Conservation (phyloP, 2,113 vertebrate genomes). For the Carollia perspicillata region DNA sequence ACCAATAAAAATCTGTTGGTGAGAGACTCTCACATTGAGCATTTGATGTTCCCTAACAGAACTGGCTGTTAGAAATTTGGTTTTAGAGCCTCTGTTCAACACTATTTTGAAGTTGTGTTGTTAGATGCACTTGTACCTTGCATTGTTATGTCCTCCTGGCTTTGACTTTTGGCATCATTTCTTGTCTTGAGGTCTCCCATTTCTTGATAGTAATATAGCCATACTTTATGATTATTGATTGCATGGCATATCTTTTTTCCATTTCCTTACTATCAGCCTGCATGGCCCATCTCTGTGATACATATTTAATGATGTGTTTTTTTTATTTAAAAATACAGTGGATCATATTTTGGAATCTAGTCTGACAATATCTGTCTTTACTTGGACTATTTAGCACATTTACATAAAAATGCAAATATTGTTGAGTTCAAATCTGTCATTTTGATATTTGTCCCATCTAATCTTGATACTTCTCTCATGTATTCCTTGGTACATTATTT, state of each 20-base stretch:
- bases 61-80: background rate
- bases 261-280: background rate
- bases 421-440: background rate
- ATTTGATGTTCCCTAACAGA: background rate
- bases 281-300: background rate
- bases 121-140: background rate
- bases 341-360: background rate
- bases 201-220: background rate
- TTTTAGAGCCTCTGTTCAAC: background rate
- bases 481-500: background rate
- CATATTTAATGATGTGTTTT: background rate
- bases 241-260: background rate
- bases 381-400: background rate
- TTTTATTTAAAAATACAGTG: background rate
- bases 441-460: background rate
- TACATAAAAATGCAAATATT: background rate
- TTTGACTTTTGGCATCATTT: background rate
- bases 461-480: background rate
- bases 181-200: background rate
- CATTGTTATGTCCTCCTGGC: background rate
- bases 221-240: background rate
- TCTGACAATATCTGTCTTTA: background rate
- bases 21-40: background rate
- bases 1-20: background rate
- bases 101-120: background rate